Conservation (phyloP, 2,113 vertebrate species). For the Engraulis encrasicolus region DNA sequence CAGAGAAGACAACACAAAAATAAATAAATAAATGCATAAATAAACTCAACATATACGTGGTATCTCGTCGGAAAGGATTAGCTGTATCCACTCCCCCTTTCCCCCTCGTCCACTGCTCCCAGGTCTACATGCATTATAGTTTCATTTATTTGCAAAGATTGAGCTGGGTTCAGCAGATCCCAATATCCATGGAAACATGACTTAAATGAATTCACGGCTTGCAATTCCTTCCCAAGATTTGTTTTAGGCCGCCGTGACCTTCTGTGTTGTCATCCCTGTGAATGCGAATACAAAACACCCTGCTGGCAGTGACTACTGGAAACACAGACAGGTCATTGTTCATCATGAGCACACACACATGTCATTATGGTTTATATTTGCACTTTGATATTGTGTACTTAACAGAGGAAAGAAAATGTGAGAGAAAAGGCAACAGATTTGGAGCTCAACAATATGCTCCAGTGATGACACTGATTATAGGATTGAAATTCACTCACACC, state of each 20-base stretch:
- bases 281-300: neutral
- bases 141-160: conserved; percentile 15
- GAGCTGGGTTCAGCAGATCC: conserved; percentile 11
- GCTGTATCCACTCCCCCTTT: neutral
- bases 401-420: neutral
- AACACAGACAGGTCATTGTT: neutral
- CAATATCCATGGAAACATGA: neutral
- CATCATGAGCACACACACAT: neutral
- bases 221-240: neutral
- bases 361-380: neutral
- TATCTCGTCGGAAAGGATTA: conserved; percentile 13
- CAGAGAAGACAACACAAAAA: neutral
- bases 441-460: neutral
- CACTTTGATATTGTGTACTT: neutral
- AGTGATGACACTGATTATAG: neutral
- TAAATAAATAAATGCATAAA: neutral
- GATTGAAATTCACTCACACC: neutral
- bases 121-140: neutral
- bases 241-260: neutral
- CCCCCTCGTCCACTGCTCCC: neutral
- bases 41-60: no score
- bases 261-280: neutral
- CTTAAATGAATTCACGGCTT: conserved; percentile 1
- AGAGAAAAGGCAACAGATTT: neutral
- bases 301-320: neutral